phyloP scores from a whole-genome alignment of 2,888 invertebrate genomes.

The Harmothoe impar region DNA sequence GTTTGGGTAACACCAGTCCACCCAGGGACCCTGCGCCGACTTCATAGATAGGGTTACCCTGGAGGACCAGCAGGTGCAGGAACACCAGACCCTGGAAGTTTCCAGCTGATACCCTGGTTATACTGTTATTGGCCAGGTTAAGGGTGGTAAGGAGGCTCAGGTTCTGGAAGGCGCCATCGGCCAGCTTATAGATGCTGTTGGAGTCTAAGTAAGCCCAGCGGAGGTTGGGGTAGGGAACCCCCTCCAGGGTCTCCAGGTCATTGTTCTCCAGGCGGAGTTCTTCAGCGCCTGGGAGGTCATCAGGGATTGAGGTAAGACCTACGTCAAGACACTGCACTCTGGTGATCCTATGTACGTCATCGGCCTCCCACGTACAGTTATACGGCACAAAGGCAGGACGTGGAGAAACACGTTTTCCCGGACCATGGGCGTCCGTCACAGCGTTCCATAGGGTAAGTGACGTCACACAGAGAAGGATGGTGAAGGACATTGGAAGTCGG shows the following conservation, averaged over 20 bases:
- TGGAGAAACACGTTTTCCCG: not conserved
- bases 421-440: conserved; percentile 4
- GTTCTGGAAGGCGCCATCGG: conserved; percentile 15
- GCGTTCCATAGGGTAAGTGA: not conserved
- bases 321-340: not conserved
- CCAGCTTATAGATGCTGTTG: not conserved
- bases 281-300: not conserved
- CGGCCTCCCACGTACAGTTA: conserved; percentile 32
- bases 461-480: not conserved
- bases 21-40: not conserved
- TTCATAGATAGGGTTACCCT: conserved; percentile 38
- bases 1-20: conserved; percentile 1
- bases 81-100: not conserved
- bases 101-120: not conserved
- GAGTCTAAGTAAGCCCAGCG: not conserved
- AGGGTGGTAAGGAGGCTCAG: conserved; percentile 5
- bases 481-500: not conserved
- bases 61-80: not conserved
- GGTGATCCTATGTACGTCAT: not conserved
- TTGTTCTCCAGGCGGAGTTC: conserved; percentile 31
- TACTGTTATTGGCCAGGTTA: conserved; percentile 47
- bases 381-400: not conserved
- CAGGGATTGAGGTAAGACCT: not conserved
- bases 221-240: not conserved
- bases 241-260: not conserved